Evolutionary conservation across 2,888 invertebrate genomes (phyloP).

Genomic region (Antheraea yamamai): DNA sequence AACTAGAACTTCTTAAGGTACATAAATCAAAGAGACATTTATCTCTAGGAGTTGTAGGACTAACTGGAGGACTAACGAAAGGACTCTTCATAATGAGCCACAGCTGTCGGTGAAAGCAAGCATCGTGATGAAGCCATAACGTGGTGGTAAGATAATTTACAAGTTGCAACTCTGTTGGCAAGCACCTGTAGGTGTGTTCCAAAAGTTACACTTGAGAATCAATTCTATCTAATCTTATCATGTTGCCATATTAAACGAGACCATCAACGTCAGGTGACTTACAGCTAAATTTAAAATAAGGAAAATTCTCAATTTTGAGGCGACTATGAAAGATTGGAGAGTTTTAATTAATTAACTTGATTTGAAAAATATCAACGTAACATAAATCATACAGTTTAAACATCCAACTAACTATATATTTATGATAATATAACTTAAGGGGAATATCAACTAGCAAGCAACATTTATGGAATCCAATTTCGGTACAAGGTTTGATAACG

Average conservation of each 20-base stretch:
- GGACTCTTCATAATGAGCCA: not conserved
- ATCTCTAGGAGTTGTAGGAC: not conserved
- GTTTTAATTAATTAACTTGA: not conserved
- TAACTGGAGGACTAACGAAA: not conserved
- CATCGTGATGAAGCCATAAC: too few relatives aligned
- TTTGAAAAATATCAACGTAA: not conserved
- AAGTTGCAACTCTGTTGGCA: too few relatives aligned
- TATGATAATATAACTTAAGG: not conserved
- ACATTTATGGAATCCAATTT: constrained; percentile 40
- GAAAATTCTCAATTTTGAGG: not conserved
- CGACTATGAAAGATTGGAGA: not conserved
- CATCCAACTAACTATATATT: not conserved
- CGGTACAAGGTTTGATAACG: constrained; percentile 42
- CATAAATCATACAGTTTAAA: not conserved
- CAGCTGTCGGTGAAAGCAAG: too few relatives aligned
- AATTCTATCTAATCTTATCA: too few relatives aligned
- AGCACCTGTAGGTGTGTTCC: too few relatives aligned
- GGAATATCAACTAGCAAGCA: not conserved
- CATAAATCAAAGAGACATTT: not conserved
- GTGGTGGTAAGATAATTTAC: too few relatives aligned
- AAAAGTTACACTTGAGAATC: too few relatives aligned
- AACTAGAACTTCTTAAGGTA: not conserved
- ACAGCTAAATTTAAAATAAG: too few relatives aligned
- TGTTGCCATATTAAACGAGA: too few relatives aligned
- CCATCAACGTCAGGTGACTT: too few relatives aligned